phyloP scores from a whole-genome alignment of 2,888 invertebrate genomes.

The Hyalella azteca region DNA sequence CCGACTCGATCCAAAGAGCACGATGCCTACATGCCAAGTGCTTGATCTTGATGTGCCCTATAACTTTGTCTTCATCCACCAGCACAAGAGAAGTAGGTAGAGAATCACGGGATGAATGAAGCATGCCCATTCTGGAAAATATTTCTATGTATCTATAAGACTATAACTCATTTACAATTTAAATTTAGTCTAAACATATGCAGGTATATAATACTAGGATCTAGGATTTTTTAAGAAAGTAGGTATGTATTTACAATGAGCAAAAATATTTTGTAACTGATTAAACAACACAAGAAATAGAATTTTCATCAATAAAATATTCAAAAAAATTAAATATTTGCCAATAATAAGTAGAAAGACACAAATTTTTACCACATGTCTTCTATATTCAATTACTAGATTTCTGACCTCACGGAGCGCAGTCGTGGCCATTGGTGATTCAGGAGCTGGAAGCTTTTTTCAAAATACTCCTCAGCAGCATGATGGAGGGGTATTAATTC shows the following conservation, averaged over 20 bases:
- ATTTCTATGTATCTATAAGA: too few relatives aligned
- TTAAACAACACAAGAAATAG: background rate
- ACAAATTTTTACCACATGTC: background rate
- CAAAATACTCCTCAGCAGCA: conserved; percentile 2
- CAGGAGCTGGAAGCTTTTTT: conserved; percentile 5
- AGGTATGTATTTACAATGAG: background rate
- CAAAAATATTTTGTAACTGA: background rate
- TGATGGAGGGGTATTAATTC: conserved; percentile 8
- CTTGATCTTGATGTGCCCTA: conserved; percentile 52
- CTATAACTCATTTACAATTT: background rate
- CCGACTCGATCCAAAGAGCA: conserved; percentile 54
- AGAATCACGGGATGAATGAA: conserved; percentile 48
- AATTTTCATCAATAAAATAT: background rate
- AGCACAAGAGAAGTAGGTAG: conserved; percentile 50
- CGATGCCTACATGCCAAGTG: conserved; percentile 38
- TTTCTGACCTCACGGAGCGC: background rate
- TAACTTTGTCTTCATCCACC: conserved; percentile 41
- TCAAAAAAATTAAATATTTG: background rate
- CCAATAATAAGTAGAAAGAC: background rate
- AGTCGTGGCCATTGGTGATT: conserved; percentile 25
- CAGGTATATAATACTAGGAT: background rate
- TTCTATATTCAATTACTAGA: background rate
- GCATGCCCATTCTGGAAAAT: conserved; percentile 45
- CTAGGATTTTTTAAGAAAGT: background rate
- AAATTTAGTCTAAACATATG: background rate